Base-by-base conservation (phyloP, 2,113 vertebrate species). In the Alexandromys fortis region DNA sequence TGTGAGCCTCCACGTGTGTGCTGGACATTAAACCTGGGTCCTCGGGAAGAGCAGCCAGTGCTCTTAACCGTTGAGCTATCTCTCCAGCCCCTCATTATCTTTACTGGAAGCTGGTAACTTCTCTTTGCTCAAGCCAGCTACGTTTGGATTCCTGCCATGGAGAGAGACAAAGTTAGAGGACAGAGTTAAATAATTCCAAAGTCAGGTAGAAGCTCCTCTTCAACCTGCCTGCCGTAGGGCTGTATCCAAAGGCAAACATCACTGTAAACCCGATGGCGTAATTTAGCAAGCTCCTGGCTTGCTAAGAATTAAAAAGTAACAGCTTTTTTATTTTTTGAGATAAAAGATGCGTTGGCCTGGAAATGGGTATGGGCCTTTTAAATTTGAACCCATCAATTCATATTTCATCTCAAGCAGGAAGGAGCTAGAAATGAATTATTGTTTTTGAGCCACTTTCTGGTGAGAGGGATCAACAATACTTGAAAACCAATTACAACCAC, bases 361-460 rank as follows among this genome's bases (percentile, higher is more conserved):
- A 75, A 73, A 92, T 79, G 22, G 70, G 1, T 61, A 75, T 87
- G 72, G 77, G 79, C 79, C 10, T 91, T 73, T 33, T 42, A 95
- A 55, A 65, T 17, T 91, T 38, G 24, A 52, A 8, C 68, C 79
- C 73, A 94, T 38, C 55, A 70, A 67, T 72, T 96, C 90, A 96
- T 95, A 94, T 76, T 67, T 83, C n/a, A 77, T 89, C 85, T 96
- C 90, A 82, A 78, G 58, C 61, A 47, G 82, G 52, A 87, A 97
- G 45, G 12, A 38, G 49, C 55, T 65, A 81, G 85, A 86, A 90
- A 88, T 72, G n/a, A 91, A 75, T 92, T 89, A 65, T 49, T 67
- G 58, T 94, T 94, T 97, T 89, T 89, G 7, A 79, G 86, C 38
- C 82, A 75, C 78, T 92, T 94, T 92, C 63, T 94, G 58, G 28